phyloP scores from a whole-genome alignment of 2,113 vertebrate genomes.

The Mesoclemmys tuberculata region DNA sequence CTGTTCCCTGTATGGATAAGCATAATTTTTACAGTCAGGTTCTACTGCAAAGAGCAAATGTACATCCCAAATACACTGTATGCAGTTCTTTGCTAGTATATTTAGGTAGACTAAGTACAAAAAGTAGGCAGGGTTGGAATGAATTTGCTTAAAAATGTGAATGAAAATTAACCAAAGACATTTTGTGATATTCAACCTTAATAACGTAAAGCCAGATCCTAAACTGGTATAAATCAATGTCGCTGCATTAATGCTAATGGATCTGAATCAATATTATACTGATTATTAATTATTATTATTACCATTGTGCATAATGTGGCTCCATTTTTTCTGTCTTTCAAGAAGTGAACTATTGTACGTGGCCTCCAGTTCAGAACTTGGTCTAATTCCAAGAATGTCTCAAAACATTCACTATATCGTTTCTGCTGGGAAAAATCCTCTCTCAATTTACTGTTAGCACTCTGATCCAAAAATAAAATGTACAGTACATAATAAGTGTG shows the following conservation, averaged over 20 bases:
- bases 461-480: constrained; percentile 65
- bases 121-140: background rate
- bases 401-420: constrained; percentile 39
- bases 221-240: background rate
- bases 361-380: constrained; percentile 36
- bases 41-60: constrained; percentile 42
- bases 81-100: background rate
- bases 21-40: constrained; percentile 33
- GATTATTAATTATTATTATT: background rate
- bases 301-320: background rate
- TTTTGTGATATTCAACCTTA: background rate
- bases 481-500: constrained; percentile 40
- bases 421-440: constrained; percentile 55
- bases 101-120: background rate
- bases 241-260: background rate
- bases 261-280: background rate
- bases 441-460: constrained; percentile 39
- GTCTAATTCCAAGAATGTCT: constrained; percentile 51
- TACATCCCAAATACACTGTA: background rate
- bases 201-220: background rate
- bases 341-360: background rate
- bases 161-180: background rate
- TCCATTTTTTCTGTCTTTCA: accelerated
- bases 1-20: constrained; percentile 10
- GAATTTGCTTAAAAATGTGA: background rate